These are phyloP conservation scores for Pristiophorus japonicus DNA, from an alignment of 2,113 vertebrate species.

Conservation along the genomic window DNA sequence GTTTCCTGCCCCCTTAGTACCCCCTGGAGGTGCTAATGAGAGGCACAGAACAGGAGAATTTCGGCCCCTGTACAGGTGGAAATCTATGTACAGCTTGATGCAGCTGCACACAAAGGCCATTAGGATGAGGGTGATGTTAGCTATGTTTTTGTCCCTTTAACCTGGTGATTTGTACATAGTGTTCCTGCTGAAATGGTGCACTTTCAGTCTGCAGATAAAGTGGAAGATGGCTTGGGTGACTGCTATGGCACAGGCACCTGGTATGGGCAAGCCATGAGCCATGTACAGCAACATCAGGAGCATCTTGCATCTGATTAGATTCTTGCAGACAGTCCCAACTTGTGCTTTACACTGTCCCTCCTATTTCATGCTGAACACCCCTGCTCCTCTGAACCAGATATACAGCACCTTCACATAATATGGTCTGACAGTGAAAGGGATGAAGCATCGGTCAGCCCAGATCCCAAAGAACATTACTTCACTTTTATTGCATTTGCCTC, in stretches of 20 bases:
- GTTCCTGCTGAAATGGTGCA: not conserved
- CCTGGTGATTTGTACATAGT: not conserved
- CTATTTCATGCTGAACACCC: not conserved
- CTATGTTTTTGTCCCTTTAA: not conserved
- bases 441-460: not conserved
- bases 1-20: no score
- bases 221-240: not conserved
- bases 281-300: not conserved
- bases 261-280: not conserved
- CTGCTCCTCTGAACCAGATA: not conserved
- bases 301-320: not conserved
- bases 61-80: no score
- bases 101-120: no score
- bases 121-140: not conserved
- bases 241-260: not conserved
- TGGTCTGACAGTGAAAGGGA: not conserved
- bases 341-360: not conserved
- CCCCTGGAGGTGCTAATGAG: no score
- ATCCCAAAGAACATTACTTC: not conserved
- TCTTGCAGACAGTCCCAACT: not conserved
- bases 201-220: not conserved
- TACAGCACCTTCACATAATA: not conserved
- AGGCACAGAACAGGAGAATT: no score
- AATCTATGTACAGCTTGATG: not conserved
- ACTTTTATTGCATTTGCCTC: not conserved